Evolutionary conservation across 2,797 vertebrate species (phyloP).

Genomic region (Poecile montanus): DNA sequence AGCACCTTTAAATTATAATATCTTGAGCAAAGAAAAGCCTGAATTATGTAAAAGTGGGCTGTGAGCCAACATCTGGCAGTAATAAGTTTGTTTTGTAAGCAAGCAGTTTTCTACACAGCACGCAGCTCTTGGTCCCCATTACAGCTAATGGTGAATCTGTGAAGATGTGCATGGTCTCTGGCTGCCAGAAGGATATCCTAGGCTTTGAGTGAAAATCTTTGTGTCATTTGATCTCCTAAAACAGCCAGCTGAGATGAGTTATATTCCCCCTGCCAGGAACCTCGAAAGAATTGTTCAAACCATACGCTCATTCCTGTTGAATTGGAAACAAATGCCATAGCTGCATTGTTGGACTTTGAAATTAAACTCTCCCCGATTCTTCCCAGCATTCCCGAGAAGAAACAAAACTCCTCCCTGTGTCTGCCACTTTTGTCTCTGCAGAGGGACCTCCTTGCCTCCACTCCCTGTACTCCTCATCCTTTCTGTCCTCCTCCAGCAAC

Average conservation of each 20-base stretch:
- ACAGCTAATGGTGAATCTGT: constrained; percentile 47
- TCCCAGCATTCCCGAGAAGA: constrained; percentile 64
- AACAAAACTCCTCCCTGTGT: constrained; percentile 69
- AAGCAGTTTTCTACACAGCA: constrained; percentile 69
- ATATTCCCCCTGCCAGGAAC: constrained; percentile 63
- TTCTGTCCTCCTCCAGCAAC: neutral
- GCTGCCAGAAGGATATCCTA: constrained; percentile 65
- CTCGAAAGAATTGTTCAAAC: constrained; percentile 69
- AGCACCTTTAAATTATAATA: constrained; percentile 75
- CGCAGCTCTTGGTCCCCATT: constrained; percentile 32
- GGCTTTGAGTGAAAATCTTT: constrained; percentile 48
- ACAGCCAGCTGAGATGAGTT: constrained; percentile 75
- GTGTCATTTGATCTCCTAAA: constrained; percentile 69
- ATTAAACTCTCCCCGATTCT: constrained; percentile 65
- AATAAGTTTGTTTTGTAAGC: constrained; percentile 78
- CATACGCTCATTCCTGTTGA: constrained; percentile 64
- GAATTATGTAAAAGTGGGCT: constrained; percentile 75
- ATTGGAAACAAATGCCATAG: constrained; percentile 71
- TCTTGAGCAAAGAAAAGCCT: constrained; percentile 71
- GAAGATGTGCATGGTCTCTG: constrained; percentile 66
- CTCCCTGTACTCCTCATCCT: constrained; percentile 15
- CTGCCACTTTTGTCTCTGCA: constrained; percentile 57
- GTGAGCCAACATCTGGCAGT: constrained; percentile 79
- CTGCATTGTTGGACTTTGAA: constrained; percentile 67
- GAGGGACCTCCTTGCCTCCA: neutral